Conservation (phyloP, 2,888 invertebrate genomes). For the Anticlea derivata region DNA sequence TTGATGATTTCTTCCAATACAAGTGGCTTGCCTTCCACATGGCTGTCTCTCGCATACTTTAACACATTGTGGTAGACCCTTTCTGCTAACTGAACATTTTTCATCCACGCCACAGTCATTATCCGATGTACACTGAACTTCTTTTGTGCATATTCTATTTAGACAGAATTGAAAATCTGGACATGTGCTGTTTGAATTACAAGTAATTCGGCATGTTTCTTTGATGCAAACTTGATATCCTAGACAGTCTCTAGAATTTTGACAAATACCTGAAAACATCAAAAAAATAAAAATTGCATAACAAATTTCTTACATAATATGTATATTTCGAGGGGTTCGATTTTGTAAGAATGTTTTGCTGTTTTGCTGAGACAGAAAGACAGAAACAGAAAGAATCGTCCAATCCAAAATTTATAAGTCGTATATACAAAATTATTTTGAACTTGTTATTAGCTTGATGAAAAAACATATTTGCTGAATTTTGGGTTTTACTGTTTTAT, state of each 20-base stretch:
- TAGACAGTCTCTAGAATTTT: slow-evolving; percentile 92
- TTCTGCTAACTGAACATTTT: slow-evolving; percentile 86
- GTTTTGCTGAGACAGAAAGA: no score
- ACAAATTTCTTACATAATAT: no score
- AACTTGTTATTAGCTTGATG: no score
- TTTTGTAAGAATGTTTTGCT: no score
- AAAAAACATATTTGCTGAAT: no score
- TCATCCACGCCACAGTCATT: slow-evolving; percentile 89
- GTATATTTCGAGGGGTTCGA: no score
- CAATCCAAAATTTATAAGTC: no score
- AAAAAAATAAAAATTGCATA: no score
- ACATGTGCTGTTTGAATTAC: slow-evolving; percentile 90
- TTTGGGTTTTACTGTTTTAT: no score
- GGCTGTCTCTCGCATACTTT: slow-evolving; percentile 89
- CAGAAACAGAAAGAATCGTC: no score
- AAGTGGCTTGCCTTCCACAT: slow-evolving; percentile 93
- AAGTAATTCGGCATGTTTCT: slow-evolving; percentile 93
- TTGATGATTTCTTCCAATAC: slow-evolving; percentile 88
- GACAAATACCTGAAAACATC: slow-evolving; percentile 86
- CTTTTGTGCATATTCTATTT: slow-evolving; percentile 93
- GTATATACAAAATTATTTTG: no score
- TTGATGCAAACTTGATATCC: slow-evolving; percentile 93
- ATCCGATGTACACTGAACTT: slow-evolving; percentile 89
- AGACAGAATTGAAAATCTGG: slow-evolving; percentile 93
- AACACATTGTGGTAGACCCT: slow-evolving; percentile 90